These are phyloP conservation scores for Triplophysa yarkandensis DNA, from an alignment of 2,797 vertebrate species.

Conservation along the genomic window DNA sequence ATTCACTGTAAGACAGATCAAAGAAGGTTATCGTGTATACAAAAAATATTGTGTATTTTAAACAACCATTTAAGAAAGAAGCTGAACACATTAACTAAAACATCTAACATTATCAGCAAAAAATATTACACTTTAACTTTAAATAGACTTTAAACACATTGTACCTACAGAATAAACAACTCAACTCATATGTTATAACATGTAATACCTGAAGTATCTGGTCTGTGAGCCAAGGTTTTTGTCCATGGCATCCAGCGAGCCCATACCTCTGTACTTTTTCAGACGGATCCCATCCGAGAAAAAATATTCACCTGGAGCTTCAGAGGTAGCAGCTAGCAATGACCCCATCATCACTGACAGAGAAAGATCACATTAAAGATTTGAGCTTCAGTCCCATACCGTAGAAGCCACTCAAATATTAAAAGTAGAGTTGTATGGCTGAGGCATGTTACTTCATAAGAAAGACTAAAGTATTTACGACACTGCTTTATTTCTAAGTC, in stretches of 20 bases:
- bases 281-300: conserved; percentile 96
- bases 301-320: conserved; percentile 97
- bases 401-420: neutral
- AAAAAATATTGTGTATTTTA: too few relatives aligned
- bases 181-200: too few relatives aligned
- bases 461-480: neutral
- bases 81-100: too few relatives aligned
- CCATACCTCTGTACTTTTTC: conserved; percentile 98
- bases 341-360: conserved; percentile 97
- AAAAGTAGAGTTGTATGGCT: too few relatives aligned
- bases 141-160: too few relatives aligned
- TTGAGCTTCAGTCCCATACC: neutral
- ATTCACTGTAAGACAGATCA: conserved; percentile 77
- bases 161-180: neutral
- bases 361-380: neutral
- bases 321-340: conserved; percentile 92
- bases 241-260: conserved; percentile 97
- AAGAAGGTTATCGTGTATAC: too few relatives aligned
- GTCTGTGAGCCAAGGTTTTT: conserved; percentile 96
- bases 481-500: neutral
- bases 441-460: too few relatives aligned
- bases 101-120: too few relatives aligned
- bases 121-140: too few relatives aligned
- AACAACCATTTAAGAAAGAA: too few relatives aligned
- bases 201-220: conserved; percentile 91